Conservation (phyloP, 2,113 vertebrate species). For the Paradisaea rubra region DNA sequence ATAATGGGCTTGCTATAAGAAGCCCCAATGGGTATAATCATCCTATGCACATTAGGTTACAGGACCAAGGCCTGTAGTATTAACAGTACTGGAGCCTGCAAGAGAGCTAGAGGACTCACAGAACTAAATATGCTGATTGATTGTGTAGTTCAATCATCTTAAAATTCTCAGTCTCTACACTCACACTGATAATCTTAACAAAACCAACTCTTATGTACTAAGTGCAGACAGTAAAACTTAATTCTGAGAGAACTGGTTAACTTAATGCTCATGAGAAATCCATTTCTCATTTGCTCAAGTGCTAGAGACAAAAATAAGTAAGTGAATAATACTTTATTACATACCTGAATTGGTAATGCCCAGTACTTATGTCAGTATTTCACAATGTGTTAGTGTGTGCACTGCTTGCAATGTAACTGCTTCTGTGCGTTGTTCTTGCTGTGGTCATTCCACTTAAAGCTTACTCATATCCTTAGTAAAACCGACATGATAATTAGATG, state of each 20-base stretch:
- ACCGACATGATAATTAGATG: conserved; percentile 6
- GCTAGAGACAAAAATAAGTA: neutral
- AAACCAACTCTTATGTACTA: neutral
- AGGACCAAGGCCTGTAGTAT: neutral
- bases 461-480: conserved; percentile 57
- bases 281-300: neutral
- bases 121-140: neutral
- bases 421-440: neutral
- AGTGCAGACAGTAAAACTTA: neutral
- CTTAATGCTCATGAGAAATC: neutral
- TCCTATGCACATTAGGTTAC: neutral
- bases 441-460: neutral
- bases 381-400: neutral
- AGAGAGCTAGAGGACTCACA: neutral
- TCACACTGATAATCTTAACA: neutral
- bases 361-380: neutral
- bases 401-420: neutral
- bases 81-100: neutral
- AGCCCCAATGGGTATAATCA: neutral
- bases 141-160: neutral
- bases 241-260: neutral
- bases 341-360: neutral
- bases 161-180: neutral
- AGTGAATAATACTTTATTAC: neutral
- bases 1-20: neutral